A percentile compares a stretch with the other conserved stretches of the same genome.
These are phyloP conservation scores for Amblyjoppa fuscipennis DNA, from an alignment of 2,888 invertebrate species.

Conservation along the genomic window DNA sequence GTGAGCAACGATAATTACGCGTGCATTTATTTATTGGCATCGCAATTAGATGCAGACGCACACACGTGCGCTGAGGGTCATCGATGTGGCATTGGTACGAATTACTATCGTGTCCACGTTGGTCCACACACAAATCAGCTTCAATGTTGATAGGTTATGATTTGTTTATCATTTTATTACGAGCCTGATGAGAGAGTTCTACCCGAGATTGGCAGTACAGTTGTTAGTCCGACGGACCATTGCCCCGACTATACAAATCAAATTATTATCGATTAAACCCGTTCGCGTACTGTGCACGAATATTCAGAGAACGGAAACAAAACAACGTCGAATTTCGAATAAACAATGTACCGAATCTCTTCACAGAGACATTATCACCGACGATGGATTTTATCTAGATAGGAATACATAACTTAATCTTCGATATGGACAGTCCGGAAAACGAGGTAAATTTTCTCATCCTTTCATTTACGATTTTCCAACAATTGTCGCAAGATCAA, in stretches of 20 bases:
- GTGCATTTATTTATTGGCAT: slow-evolving; percentile 1
- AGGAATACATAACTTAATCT: not conserved
- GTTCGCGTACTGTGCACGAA: not conserved
- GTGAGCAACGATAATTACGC: not conserved
- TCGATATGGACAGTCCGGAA: slow-evolving; percentile 72
- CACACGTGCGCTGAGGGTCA: slow-evolving; percentile 53
- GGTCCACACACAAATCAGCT: not conserved
- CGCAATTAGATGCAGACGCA: slow-evolving; percentile 8
- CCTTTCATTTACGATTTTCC: not conserved
- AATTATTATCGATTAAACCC: not conserved
- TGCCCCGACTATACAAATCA: not conserved
- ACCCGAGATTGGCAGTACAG: slow-evolving; percentile 15
- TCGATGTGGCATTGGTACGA: slow-evolving; percentile 11
- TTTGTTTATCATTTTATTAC: slow-evolving; percentile 57
- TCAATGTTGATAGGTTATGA: slow-evolving; percentile 63
- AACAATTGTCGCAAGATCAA: not conserved
- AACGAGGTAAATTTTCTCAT: slow-evolving; percentile 70
- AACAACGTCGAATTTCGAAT: slow-evolving; percentile 24
- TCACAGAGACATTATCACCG: not conserved
- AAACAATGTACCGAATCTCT: not conserved
- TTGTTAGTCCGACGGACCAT: slow-evolving; percentile 26
- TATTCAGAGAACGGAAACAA: slow-evolving; percentile 9
- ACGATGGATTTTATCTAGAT: slow-evolving; percentile 39
- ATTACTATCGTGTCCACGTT: slow-evolving; percentile 11
- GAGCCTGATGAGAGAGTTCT: slow-evolving; percentile 24